Percentiles rank a stretch among this genome's conserved stretches.
Conservation (phyloP, 2,888 invertebrate genomes). For the Acholoe squamosa region DNA sequence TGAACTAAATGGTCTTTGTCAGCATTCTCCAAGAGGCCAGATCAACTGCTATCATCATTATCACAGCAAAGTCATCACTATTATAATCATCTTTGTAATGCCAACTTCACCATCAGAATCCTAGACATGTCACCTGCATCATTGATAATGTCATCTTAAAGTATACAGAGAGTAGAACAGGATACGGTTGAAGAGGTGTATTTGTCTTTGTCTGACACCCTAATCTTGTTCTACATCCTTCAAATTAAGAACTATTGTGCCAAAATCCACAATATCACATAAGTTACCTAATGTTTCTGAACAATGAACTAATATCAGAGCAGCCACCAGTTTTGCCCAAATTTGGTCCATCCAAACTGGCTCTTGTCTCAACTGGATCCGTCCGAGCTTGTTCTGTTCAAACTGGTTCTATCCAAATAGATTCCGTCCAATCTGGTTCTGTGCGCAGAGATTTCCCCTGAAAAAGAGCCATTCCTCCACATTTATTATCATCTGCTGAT, state of each 20-base stretch:
- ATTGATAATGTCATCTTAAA: background rate
- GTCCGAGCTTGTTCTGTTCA: background rate
- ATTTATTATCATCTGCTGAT: background rate
- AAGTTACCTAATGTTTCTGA: background rate
- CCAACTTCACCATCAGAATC: background rate
- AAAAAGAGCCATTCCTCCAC: slow-evolving; percentile 5
- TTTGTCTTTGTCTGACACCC: no score
- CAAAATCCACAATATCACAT: background rate
- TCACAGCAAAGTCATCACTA: background rate
- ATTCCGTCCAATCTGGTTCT: background rate
- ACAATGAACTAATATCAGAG: background rate
- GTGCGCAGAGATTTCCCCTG: background rate
- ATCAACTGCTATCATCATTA: background rate
- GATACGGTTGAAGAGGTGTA: no score
- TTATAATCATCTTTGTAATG: background rate
- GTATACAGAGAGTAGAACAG: no score
- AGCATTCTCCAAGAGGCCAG: no score
- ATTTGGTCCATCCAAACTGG: background rate
- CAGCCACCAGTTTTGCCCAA: background rate
- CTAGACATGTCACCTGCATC: background rate
- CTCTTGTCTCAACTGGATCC: background rate
- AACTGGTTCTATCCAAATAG: background rate
- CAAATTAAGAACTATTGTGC: background rate
- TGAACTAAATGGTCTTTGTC: no score
- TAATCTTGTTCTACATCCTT: background rate